Base-by-base conservation (phyloP, 1,140 invertebrate genomes). In the Trachymyrmex septentrionalis region DNA sequence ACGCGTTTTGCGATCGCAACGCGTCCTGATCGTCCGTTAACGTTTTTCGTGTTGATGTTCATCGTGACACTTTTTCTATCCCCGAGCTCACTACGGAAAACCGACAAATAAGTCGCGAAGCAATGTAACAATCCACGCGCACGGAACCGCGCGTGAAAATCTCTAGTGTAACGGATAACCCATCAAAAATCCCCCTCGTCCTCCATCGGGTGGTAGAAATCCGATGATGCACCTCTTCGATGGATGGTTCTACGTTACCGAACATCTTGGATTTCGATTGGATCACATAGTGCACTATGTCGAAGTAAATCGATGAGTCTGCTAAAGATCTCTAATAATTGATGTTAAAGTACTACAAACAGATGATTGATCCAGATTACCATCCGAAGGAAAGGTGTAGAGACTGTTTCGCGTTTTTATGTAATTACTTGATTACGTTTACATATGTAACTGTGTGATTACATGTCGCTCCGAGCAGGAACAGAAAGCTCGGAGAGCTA, bases 31-130 rank as follows among this genome's bases (percentile, higher is more conserved):
- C 80, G 80, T 82, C 67, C 53, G 86, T 90, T 88, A 85, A 90
- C 69, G 53, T 90, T 88, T 86, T 55, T 67, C 88, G 66, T 90
- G 86, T 91, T 86, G 89, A 90, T 91, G 90, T 91, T 91, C 78
- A 86, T 84, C 82, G 89, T 88, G 38, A 90, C 64, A 81, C 67
- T 82, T 90, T 85, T 88, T 91, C 89, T 90, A 88, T 88, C 50
- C 77, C 71, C 66, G 44, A 73, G 64, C 30, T 59, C 16, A 48
- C 48, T 63, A 72, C 53, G 76, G 24, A 30, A 76, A 50, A 81
- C 19, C 30, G 48, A 69, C 12, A 38, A 75, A 38, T 9, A 12
- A 19, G 21, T 55, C 19, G 59, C 59, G 10, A 24, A 87, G 87
- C 55, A 48, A 64, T 67, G 71, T 63, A 30, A 88, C 71, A 84